Base-by-base conservation (phyloP, 1,140 invertebrate genomes). In the Colletes latitarsis region DNA sequence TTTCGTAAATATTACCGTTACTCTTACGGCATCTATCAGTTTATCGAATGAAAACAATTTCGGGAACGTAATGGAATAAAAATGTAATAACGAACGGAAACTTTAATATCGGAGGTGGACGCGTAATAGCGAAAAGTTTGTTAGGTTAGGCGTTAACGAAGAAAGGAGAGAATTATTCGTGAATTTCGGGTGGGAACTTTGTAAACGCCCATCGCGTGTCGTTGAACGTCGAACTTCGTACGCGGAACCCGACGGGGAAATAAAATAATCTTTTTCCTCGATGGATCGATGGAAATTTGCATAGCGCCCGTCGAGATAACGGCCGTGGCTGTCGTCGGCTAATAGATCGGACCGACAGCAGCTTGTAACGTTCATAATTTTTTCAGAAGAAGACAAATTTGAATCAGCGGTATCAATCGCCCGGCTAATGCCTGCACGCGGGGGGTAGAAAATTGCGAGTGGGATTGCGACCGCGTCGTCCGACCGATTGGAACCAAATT, bases 401-500 rank as follows among this genome's bases (percentile, higher is more conserved):
- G 82, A 83, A 78, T 86, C 73, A 83, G 72, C 62, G 73, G 74
- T 83, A 81, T 87, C 85, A 83, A 87, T 87, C 85, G 85, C 57
- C 73, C 74, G 39, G 72, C 84, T 86, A 87, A 87, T 83, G 75
- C 75, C 75, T 52, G 67, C 67, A 78, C 75, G 68, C 62, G 87
- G 30, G 30, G 30, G 77, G 76, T 81, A 77, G 83, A 88, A 85
- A 88, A 83, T 88, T 82, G 73, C 83, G 60, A 81, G 57, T 67
- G 57, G 72, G 71, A 83, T 81, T 71, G 82, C 62, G 21, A 64
- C 66, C 76, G 72, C 77, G 74, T 72, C 82, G 80, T 88, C 46
- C 86, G 81, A 80, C 46, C 81, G 83, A 87, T 87, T 85, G 83
- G 77, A 81, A 88, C 67, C 83, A 85, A 87, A 87, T 87, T 88